phyloP scores from a whole-genome alignment of 2,797 vertebrate genomes.

The Melanotaenia nigrans region DNA sequence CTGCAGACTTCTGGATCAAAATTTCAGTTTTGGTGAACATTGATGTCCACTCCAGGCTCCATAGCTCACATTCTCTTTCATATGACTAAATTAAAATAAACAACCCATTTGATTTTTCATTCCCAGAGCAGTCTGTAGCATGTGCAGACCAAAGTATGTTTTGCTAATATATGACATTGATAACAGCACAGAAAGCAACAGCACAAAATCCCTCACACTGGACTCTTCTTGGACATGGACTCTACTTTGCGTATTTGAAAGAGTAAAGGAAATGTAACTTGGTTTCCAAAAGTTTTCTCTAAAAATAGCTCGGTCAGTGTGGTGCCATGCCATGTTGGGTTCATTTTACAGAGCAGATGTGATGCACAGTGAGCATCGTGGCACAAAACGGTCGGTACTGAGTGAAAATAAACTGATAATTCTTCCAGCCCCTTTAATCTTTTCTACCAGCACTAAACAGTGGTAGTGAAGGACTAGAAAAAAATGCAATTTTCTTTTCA shows the following conservation, averaged over 20 bases:
- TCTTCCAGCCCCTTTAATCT: conserved; percentile 48
- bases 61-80: conserved; percentile 49
- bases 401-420: conserved; percentile 38
- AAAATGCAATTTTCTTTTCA: conserved; percentile 36
- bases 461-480: conserved; percentile 15
- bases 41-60: conserved; percentile 20
- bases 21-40: conserved; percentile 24
- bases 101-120: conserved; percentile 77
- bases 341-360: conserved; percentile 65
- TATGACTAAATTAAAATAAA: conserved; percentile 63
- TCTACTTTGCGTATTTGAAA: conserved; percentile 58
- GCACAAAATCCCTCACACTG: conserved; percentile 11
- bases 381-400: conserved; percentile 42
- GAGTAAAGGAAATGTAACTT: conserved; percentile 62
- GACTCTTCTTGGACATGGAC: conserved; percentile 37
- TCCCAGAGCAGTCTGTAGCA: conserved; percentile 52
- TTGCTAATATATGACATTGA: conserved; percentile 22
- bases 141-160: conserved; percentile 46
- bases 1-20: conserved; percentile 10
- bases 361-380: conserved; percentile 39
- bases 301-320: conserved; percentile 63
- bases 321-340: conserved; percentile 36
- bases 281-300: conserved; percentile 66
- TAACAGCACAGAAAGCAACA: conserved; percentile 7
- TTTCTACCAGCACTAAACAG: conserved; percentile 21